These are phyloP conservation scores for Holotrichia oblita DNA, from an alignment of 1,140 invertebrate genomes.

Conservation along the genomic window DNA sequence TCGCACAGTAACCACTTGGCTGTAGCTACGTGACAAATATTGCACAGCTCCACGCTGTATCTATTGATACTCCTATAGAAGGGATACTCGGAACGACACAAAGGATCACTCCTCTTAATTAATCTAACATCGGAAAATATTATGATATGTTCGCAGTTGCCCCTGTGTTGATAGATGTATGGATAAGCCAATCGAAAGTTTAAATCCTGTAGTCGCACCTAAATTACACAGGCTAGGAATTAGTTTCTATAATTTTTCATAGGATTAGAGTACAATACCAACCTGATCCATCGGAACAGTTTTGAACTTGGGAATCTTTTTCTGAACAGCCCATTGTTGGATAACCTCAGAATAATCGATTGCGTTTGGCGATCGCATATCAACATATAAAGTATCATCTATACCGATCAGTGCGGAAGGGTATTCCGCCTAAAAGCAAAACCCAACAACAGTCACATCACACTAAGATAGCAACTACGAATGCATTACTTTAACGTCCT, in stretches of 20 bases:
- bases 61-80: constrained; percentile 61
- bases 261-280: constrained; percentile 31
- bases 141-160: constrained; percentile 89
- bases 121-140: constrained; percentile 77
- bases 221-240: constrained; percentile 9
- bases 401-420: constrained; percentile 75
- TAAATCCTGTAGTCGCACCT: constrained; percentile 66
- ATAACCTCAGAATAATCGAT: constrained; percentile 70
- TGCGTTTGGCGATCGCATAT: constrained; percentile 63
- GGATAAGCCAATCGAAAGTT: constrained; percentile 63
- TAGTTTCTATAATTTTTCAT: neutral
- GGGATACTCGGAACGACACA: constrained; percentile 65
- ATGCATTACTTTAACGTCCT: constrained; percentile 62
- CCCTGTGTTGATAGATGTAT: constrained; percentile 87
- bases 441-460: constrained; percentile 30
- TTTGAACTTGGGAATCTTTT: constrained; percentile 63
- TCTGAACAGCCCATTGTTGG: constrained; percentile 66
- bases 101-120: constrained; percentile 63
- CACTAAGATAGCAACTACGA: constrained; percentile 25
- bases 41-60: constrained; percentile 62
- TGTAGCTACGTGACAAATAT: constrained; percentile 63
- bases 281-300: constrained; percentile 66
- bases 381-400: constrained; percentile 73
- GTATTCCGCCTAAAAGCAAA: constrained; percentile 65
- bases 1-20: constrained; percentile 70